A percentile compares a stretch with the other conserved stretches of the same genome.
These are phyloP conservation scores for Elephantulus edwardii DNA, from an alignment of 2,113 vertebrate genomes.

Conservation along the genomic window DNA sequence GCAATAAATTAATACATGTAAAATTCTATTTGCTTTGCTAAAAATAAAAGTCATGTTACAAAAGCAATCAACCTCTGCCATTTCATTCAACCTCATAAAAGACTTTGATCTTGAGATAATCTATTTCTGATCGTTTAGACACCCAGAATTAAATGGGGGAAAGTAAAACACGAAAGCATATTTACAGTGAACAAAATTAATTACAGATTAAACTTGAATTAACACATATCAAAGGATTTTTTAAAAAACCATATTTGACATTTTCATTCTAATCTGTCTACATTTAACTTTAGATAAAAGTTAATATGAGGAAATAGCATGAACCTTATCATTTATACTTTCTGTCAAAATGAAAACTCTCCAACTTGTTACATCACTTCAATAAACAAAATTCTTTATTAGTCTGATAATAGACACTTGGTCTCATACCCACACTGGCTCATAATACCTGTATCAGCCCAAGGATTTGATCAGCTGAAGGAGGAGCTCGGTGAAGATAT, in stretches of 20 bases:
- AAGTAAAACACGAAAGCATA: not conserved
- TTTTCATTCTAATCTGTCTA: not conserved
- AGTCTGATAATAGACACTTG: fast-evolving
- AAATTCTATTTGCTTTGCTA: not conserved
- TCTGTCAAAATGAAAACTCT: not conserved
- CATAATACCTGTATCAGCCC: not conserved
- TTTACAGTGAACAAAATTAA: not conserved
- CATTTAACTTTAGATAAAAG: not conserved
- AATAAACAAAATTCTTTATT: too few species aligned
- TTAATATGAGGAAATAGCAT: not conserved
- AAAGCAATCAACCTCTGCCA: not conserved
- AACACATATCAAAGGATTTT: too few species aligned
- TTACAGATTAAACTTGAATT: too few species aligned
- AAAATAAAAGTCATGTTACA: not conserved
- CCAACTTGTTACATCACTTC: too few species aligned
- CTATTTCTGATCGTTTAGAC: not conserved
- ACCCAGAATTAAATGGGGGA: too few species aligned
- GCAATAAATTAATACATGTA: not conserved
- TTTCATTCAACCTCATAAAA: not conserved
- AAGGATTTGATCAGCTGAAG: not conserved
- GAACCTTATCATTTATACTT: not conserved
- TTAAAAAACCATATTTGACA: not conserved
- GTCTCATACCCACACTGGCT: not conserved
- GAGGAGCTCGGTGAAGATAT: not conserved
- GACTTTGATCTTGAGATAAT: not conserved